Base-by-base conservation (phyloP, 2,888 invertebrate genomes). In the Eupithecia abbreviata region DNA sequence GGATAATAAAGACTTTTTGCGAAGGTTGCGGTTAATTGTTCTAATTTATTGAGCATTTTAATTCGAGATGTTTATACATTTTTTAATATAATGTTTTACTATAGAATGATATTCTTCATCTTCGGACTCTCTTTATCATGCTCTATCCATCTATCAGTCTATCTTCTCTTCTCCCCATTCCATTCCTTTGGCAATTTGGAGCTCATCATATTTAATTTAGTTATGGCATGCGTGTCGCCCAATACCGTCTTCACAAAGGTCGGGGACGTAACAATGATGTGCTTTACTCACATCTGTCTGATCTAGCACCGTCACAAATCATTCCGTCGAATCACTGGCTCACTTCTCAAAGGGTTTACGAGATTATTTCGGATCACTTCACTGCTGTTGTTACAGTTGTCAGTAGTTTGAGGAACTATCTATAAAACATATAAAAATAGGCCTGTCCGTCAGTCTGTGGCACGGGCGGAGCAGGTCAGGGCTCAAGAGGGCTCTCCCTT, bases 361-460 rank as follows among this genome's bases (percentile, higher is more conserved):
- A 77, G 82, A 80, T 69, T 58, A 58, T 72, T 75, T 77, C 51
- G 70, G 77, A 74, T 73, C 69, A 49, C 76, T 79, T 75, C 74
- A 73, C 51, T 78, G 43, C 74, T 80, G 80, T 83, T 83, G 80
- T 82, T 81, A 80, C 83, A 83, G 83, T 76, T 83, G 83, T 82
- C 83, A 79, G 72, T 73, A 70, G 77, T 77, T 76, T 79, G 78
- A 77, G 42, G 78, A 79, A 83, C 78, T 77, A 73, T 68, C 82
- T 80, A 83, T 83, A 83, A 83, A 82, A 81, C 76, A 77, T 76
- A 75, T 81, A 82, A 72, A 81, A 80, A 83, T 83, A 83, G 82
- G 43, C 30, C 42, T 65, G 79, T 74, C 73, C 72, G 75, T 78
- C 67, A 80, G 72, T 58, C 74, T 49, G 79, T 75, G 78, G 77